Evolutionary conservation across 2,113 vertebrate genomes (phyloP), one percentile per base, ranked within the genome.

Genomic region (Seriola rivoliana): DNA sequence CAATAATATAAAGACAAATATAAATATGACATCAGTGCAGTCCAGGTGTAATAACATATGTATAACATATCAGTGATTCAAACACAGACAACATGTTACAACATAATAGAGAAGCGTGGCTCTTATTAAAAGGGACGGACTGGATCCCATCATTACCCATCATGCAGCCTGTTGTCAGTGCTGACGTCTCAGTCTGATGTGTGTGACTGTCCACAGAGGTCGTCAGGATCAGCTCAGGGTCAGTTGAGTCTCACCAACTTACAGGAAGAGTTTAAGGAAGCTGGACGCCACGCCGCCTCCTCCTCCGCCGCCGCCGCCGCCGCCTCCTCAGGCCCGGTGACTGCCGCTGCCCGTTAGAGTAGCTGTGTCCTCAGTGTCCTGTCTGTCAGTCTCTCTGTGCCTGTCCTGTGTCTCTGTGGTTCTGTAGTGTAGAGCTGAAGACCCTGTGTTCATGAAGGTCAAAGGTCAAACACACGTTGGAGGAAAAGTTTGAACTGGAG

Each of bases 181-280:
- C 55, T 59, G 42, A 40, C 48, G 60, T 66, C 48, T 1, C 50
- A 54, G 58, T 42, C 1, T 54, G 46, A 21, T 77, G 57, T 80
- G 32, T 78, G 74, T 69, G 55, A 17, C 59, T 60, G 71, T 91
- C 66, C 82, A 78, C 89, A 92, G 89, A 84, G 23, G 55, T 82
- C 84, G 0, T 63, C 89, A 34, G 85, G 59, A 62, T 74, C 84
- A 65, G 79, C 34, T 90, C 79, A 91, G 83, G 82, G 32, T 85
- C 75, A 79, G 77, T 63, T 90, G 80, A 91, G 78, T 85, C 88
- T 92, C 59, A 78, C 21, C 67, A 70, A 32, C 71, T 85, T 92
- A 80, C 91, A 92, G 84, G 80, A 91, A 34, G 89, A 91, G 60
- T 83, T 85, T 5, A 69, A 74, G 0, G 87, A 75, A 42, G 52